Percentiles rank a stretch among this genome's conserved stretches.
Evolutionary conservation across 2,113 vertebrate species (phyloP).

Genomic region (Nymphicus hollandicus): DNA sequence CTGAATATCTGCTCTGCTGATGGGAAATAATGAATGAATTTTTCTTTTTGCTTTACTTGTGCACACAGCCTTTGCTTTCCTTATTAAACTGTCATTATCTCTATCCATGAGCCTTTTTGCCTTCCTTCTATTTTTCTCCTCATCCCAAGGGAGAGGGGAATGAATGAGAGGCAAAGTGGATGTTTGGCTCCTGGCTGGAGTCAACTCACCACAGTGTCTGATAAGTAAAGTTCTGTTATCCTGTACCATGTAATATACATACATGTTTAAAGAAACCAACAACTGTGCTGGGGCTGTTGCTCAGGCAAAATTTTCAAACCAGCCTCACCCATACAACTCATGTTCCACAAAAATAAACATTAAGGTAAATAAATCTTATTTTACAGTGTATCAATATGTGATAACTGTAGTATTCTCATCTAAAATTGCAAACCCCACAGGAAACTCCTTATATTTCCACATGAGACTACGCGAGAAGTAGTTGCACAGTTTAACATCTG

Average conservation of each 20-base stretch:
- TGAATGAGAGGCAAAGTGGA: rapidly evolving
- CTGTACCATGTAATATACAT: not conserved
- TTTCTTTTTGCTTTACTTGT: not conserved
- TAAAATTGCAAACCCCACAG: not conserved
- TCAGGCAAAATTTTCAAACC: not conserved
- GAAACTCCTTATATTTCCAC: not conserved
- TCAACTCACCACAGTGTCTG: not conserved
- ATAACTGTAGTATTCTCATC: not conserved
- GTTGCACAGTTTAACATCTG: not conserved
- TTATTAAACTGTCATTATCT: not conserved
- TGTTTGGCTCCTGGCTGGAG: not conserved
- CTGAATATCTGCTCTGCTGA: not conserved
- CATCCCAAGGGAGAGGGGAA: not conserved
- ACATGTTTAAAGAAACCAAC: not conserved
- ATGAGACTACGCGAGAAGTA: not conserved
- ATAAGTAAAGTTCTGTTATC: not conserved
- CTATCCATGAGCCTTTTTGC: not conserved
- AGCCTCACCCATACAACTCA: not conserved
- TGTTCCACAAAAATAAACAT: not conserved
- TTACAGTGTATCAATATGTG: not conserved
- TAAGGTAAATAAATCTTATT: not conserved
- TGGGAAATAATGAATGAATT: not conserved
- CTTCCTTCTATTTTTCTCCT: not conserved
- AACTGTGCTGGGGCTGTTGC: rapidly evolving
- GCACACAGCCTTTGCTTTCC: not conserved